Percentiles rank a stretch among this genome's conserved stretches.
These are phyloP conservation scores for Ornithorhynchus anatinus DNA, from an alignment of 2,113 vertebrate genomes.

Conservation along the genomic window DNA sequence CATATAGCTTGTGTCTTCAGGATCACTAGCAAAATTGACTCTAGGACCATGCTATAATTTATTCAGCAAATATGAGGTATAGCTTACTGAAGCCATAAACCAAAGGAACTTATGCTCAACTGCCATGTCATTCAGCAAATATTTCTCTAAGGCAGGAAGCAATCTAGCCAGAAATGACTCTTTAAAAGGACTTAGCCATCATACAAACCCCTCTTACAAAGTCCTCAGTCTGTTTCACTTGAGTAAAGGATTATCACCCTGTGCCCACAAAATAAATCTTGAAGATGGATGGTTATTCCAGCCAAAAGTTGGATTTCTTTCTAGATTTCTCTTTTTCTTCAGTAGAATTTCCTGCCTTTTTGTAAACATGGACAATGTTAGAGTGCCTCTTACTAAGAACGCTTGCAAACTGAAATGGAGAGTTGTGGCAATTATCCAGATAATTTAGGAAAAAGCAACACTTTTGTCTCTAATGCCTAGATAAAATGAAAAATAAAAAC, in stretches of 20 bases:
- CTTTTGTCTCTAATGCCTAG: no score
- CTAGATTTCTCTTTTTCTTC: not conserved
- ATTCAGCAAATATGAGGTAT: slow-evolving; percentile 34
- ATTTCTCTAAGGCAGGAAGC: slow-evolving; percentile 23
- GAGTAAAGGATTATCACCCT: not conserved
- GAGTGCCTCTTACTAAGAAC: no score
- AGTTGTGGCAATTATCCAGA: no score
- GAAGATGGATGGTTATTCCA: slow-evolving; percentile 2
- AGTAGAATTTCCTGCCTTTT: slow-evolving; percentile 21
- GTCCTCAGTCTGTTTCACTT: not conserved
- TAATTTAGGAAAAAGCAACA: no score
- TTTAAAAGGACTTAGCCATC: slow-evolving; percentile 13
- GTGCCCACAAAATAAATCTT: not conserved
- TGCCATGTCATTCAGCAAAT: slow-evolving; percentile 13
- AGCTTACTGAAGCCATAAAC: slow-evolving; percentile 10
- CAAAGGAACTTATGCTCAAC: not conserved
- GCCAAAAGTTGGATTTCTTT: not conserved
- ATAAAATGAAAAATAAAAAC: no score
- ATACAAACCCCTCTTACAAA: not conserved
- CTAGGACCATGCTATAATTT: slow-evolving; percentile 3
- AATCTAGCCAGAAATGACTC: slow-evolving; percentile 5
- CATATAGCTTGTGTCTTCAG: not conserved
- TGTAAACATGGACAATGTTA: no score
- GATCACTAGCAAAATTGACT: slow-evolving; percentile 20
- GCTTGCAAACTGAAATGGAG: no score